Base-by-base conservation (phyloP, 2,797 vertebrate species). In the Tauraco hartlaubi region DNA sequence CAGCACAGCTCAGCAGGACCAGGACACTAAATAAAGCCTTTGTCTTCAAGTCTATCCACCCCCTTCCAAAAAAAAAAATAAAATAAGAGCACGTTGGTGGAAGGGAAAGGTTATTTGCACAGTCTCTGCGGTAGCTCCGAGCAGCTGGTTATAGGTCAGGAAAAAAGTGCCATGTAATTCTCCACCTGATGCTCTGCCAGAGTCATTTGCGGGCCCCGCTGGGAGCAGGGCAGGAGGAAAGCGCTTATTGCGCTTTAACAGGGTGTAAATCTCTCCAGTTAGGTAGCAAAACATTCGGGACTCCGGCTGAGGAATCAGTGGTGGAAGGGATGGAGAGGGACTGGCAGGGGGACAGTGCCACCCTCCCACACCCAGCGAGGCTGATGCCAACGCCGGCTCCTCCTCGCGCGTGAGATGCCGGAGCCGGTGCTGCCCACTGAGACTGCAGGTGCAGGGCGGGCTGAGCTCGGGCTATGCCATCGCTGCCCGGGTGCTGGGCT, bases 181-280 rank as follows among this genome's bases (percentile, higher is more conserved):
- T 71, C 72, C 66, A 89, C 88, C 85, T 83, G 95, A 97, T 91
- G 96, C 95, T 96, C 85, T 89, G 85, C 86, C 88, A 91, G 92
- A 92, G 78, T 35, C 46, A 76, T 90, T 67, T 82, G 87, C 15
- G 74, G 78, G 89, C 9, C 85, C 72, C 2, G 1, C n/a, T 72
- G 89, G 85, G 90, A 92, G 62, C 63, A 11, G 43, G 51, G 63
- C 83, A 71, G 56, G n/a, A 85, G 64, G 56, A 87, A 92, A 91
- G 33, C 25, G 39, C 54, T 95, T 77, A 54, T 0, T 83, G 88
- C 58, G 3, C 52, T 94, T 91, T 91, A 93, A 91, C 81, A 72
- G 84, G 68, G 62, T 73, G 90, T 68, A 91, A 93, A 92, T 85
- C 90, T 89, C 84, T 59, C 49, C 39, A 15, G 63, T 46, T 54